These are phyloP conservation scores for Orthosia gothica DNA, from an alignment of 2,888 invertebrate genomes.

Conservation along the genomic window DNA sequence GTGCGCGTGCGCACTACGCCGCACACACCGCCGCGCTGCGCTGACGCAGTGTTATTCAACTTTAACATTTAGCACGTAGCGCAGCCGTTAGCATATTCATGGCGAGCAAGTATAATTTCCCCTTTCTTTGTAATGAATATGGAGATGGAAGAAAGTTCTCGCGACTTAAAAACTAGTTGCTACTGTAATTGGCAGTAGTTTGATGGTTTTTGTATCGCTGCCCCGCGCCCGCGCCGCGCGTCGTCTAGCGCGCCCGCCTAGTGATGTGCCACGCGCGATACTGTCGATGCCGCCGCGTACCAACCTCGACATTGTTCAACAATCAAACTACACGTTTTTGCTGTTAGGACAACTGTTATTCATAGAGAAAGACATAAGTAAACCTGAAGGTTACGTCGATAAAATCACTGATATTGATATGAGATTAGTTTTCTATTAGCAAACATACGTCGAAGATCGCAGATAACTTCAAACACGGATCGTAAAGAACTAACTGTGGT, in stretches of 20 bases:
- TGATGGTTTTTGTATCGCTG: conserved; percentile 77
- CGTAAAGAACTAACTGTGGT: conserved; percentile 42
- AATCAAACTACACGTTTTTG: conserved; percentile 42
- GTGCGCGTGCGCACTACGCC: conserved; percentile 61
- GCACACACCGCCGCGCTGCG: conserved; percentile 53
- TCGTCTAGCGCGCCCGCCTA: conserved; percentile 41
- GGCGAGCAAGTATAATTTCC: conserved; percentile 85
- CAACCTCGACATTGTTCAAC: conserved; percentile 24
- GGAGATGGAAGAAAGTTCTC: conserved; percentile 90
- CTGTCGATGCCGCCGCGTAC: conserved; percentile 34
- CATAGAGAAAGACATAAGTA: conserved; percentile 35
- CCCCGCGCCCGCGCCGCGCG: conserved; percentile 30
- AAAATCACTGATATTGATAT: conserved; percentile 27
- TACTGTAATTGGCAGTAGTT: conserved; percentile 85
- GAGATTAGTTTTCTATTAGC: conserved; percentile 64
- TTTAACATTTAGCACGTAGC: conserved; percentile 87
- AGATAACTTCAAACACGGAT: conserved; percentile 54
- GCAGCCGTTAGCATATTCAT: conserved; percentile 87
- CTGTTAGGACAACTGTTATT: conserved; percentile 41
- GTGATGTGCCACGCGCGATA: conserved; percentile 36
- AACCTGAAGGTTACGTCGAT: conserved; percentile 55
- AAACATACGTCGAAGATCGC: conserved; percentile 48
- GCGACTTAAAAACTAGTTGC: conserved; percentile 86
- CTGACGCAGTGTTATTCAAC: conserved; percentile 85
- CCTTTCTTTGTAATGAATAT: conserved; percentile 90